Conservation (phyloP, 2,888 invertebrate species). For the Watsonalla cultraria region DNA sequence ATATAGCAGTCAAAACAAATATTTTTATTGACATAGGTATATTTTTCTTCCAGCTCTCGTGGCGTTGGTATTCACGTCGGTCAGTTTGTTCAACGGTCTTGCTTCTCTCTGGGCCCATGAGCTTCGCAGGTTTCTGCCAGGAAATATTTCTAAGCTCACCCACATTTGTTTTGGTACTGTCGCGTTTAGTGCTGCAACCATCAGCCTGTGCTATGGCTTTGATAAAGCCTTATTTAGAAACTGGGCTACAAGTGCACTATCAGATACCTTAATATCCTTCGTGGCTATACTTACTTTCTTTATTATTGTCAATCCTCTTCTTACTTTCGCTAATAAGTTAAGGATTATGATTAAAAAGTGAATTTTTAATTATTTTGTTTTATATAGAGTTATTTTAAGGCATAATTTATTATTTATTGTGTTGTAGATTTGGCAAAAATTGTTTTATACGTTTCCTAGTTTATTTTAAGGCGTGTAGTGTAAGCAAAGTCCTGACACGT, state of each 20-base stretch:
- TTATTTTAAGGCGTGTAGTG: too few relatives aligned
- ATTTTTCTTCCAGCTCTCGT: conserved; percentile 38
- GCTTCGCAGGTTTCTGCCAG: conserved; percentile 34
- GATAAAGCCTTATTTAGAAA: conserved; percentile 35
- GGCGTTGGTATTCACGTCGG: conserved; percentile 50
- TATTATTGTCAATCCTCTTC: conserved; percentile 40
- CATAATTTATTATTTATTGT: too few relatives aligned
- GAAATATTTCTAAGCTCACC: conserved; percentile 42
- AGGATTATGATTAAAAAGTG: not conserved
- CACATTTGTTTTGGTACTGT: conserved; percentile 51
- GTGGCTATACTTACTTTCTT: conserved; percentile 30
- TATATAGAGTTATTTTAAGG: too few relatives aligned
- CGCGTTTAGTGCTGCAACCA: conserved; percentile 31
- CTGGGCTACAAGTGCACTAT: conserved; percentile 28
- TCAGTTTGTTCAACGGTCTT: conserved; percentile 46
- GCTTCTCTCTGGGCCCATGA: conserved; percentile 49
- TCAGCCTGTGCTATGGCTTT: conserved; percentile 48
- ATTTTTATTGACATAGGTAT: conserved; percentile 1
- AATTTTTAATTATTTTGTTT: too few relatives aligned
- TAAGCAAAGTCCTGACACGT: too few relatives aligned
- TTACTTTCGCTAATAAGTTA: conserved; percentile 34
- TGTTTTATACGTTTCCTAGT: too few relatives aligned
- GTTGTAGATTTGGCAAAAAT: too few relatives aligned
- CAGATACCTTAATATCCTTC: conserved; percentile 36
- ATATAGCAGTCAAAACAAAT: too few relatives aligned